A percentile compares a stretch with the other conserved stretches of the same genome.
Conservation (phyloP, 1,140 invertebrate species). For the Drosophila yakuba region DNA sequence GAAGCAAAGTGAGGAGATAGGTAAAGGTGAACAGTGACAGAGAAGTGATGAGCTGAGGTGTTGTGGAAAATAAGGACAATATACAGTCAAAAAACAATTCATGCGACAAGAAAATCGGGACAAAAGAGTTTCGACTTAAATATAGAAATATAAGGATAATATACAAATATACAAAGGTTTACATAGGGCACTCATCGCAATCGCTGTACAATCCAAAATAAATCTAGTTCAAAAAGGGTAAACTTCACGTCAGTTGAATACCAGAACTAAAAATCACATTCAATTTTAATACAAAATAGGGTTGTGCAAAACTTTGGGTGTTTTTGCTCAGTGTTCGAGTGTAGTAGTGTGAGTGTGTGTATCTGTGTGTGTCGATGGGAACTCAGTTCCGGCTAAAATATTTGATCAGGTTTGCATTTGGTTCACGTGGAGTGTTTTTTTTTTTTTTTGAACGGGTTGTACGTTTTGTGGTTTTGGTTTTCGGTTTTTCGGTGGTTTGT, state of each 20-base stretch:
- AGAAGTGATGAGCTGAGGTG: slow-evolving; percentile 13
- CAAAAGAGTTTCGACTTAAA: slow-evolving; percentile 40
- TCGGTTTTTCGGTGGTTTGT: slow-evolving; percentile 22
- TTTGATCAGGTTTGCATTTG: slow-evolving; percentile 42
- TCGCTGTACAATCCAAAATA: slow-evolving; percentile 40
- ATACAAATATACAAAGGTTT: slow-evolving; percentile 40
- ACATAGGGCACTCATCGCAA: slow-evolving; percentile 25
- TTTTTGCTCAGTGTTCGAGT: slow-evolving; percentile 26
- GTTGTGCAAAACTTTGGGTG: slow-evolving; percentile 36
- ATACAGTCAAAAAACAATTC: slow-evolving; percentile 49
- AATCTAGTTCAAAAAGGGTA: slow-evolving; percentile 44
- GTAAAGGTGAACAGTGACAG: slow-evolving; percentile 23
- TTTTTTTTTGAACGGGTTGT: slow-evolving; percentile 9
- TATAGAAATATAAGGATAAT: slow-evolving; percentile 2
- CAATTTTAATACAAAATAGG: slow-evolving; percentile 28
- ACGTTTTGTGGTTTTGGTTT: slow-evolving; percentile 46
- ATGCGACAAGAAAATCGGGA: slow-evolving; percentile 48
- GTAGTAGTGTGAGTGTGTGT: slow-evolving; percentile 27
- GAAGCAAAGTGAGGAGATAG: slow-evolving; percentile 30
- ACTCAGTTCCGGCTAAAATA: slow-evolving; percentile 35
- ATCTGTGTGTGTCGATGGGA: slow-evolving; percentile 45
- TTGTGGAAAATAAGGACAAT: slow-evolving; percentile 16
- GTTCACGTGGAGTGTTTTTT: slow-evolving; percentile 40
- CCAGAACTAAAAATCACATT: slow-evolving; percentile 43
- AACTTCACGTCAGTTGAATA: slow-evolving; percentile 30